Evolutionary conservation across 37 sponge, comb jelly and placozoan species (phyloP).

Genomic region (Bolinopsis microptera): DNA sequence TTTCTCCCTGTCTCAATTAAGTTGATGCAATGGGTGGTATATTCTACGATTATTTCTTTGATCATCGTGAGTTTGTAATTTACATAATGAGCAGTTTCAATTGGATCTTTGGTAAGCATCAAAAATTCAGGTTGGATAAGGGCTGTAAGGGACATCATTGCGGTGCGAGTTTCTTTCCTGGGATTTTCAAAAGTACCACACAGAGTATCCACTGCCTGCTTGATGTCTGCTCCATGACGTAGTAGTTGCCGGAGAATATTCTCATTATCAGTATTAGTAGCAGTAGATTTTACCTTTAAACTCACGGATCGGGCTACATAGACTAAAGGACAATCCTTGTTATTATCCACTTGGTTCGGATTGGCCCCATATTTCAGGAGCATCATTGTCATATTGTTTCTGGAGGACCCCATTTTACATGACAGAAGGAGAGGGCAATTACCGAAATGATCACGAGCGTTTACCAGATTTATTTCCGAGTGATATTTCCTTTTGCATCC

Average conservation of each 20-base stretch:
- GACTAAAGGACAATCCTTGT: not conserved
- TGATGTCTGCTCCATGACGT: slow-evolving; percentile 5
- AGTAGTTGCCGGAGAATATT: not conserved
- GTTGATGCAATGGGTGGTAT: not conserved
- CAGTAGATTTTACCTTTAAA: too few relatives aligned
- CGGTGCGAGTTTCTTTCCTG: not conserved
- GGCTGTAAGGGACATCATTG: slow-evolving; percentile 4
- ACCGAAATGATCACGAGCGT: not conserved
- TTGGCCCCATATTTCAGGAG: slow-evolving; percentile 40
- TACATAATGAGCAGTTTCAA: not conserved
- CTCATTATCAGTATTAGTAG: not conserved
- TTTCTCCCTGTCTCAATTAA: not conserved
- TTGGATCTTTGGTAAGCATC: slow-evolving; percentile 5
- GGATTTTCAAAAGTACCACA: not conserved
- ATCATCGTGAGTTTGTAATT: not conserved
- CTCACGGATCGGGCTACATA: not conserved
- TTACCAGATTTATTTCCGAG: not conserved
- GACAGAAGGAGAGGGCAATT: slow-evolving; percentile 38
- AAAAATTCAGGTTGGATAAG: slow-evolving; percentile 18
- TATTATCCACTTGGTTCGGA: slow-evolving; percentile 29
- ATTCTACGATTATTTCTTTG: not conserved
- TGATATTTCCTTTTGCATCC: not conserved
- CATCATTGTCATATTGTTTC: slow-evolving; percentile 6
- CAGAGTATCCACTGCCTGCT: slow-evolving; percentile 8
- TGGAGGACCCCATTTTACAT: not conserved